Percentiles rank a stretch among this genome's conserved stretches.
Evolutionary conservation across 2,888 invertebrate species (phyloP).

Genomic region (Lumbricus terrestris): DNA sequence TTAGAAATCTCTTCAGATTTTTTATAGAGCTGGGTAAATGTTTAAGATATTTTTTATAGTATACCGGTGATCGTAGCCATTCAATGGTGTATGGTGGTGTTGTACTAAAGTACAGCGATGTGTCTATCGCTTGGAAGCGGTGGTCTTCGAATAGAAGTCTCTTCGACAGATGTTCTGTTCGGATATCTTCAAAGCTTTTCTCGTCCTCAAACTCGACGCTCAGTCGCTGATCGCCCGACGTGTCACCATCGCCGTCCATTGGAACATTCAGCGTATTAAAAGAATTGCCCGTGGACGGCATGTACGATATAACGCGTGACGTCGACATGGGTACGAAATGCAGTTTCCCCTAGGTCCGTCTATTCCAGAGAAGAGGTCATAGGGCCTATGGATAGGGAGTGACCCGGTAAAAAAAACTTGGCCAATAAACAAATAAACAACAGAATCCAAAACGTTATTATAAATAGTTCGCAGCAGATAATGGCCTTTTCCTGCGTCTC

Average conservation of each 20-base stretch:
- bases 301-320: background rate
- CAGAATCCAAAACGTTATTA: background rate
- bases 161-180: constrained; percentile 10
- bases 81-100: constrained; percentile 24
- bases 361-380: background rate
- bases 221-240: background rate
- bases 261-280: background rate
- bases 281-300: background rate
- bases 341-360: background rate
- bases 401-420: background rate
- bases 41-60: background rate
- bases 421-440: background rate
- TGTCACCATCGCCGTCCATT: background rate
- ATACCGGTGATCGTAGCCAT: constrained; percentile 29
- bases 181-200: constrained; percentile 24
- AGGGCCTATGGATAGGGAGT: background rate
- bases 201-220: constrained; percentile 11
- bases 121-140: constrained; percentile 29
- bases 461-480: background rate
- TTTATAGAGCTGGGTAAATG: no score
- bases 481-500: background rate
- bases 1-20: background rate
- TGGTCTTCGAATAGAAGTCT: constrained; percentile 25
- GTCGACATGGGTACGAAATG: background rate
- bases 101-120: constrained; percentile 27